Evolutionary conservation across 2,113 vertebrate species (phyloP).

Genomic region (Rhinolophus ferrumequinum): DNA sequence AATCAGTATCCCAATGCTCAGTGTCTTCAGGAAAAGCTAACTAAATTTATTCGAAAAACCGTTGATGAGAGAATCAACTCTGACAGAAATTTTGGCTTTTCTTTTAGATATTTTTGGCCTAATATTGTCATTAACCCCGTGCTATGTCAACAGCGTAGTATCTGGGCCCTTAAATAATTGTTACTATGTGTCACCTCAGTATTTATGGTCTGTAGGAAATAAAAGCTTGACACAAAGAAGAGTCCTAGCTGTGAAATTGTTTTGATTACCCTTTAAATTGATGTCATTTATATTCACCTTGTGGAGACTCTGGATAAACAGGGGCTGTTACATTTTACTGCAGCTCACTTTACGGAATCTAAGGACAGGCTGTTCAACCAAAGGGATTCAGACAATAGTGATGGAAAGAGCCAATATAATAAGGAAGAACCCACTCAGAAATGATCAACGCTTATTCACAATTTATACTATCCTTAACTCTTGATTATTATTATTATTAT

Average conservation of each 20-base stretch:
- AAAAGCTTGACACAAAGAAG: background rate
- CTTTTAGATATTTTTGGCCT: background rate
- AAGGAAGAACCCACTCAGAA: background rate
- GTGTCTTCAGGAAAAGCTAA: slow-evolving; percentile 59
- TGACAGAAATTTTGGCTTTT: background rate
- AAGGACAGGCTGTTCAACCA: background rate
- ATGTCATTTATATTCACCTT: background rate
- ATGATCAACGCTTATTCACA: background rate
- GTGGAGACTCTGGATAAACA: background rate
- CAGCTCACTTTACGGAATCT: background rate
- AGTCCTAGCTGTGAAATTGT: background rate
- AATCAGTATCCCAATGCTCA: slow-evolving; percentile 61
- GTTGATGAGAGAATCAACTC: background rate
- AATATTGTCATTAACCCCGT: background rate
- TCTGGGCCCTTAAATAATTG: background rate
- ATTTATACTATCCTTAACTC: background rate
- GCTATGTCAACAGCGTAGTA: background rate
- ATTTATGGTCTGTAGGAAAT: background rate
- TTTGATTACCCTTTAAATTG: background rate
- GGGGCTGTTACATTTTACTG: background rate
- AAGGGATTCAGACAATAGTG: background rate
- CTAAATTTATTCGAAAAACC: slow-evolving; percentile 40
- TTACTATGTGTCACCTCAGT: background rate
- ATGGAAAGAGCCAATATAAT: background rate
- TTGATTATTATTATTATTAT: background rate